Percentiles rank a stretch among this genome's conserved stretches.
These are phyloP conservation scores for Mixornis gularis DNA, from an alignment of 2,113 vertebrate genomes.

Conservation along the genomic window DNA sequence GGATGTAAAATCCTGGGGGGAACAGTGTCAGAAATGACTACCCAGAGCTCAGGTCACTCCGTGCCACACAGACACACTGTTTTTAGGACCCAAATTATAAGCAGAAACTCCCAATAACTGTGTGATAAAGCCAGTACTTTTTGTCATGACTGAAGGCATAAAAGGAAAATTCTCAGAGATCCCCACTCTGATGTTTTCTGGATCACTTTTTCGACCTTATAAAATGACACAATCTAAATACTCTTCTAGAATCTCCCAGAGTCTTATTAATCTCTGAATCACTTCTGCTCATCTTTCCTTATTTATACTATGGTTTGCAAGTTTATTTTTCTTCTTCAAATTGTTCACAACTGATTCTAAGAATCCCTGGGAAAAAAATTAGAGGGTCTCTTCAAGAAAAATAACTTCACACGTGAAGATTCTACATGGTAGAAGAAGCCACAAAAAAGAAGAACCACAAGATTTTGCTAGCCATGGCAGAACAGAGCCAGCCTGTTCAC, in stretches of 20 bases:
- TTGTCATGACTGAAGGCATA: not conserved
- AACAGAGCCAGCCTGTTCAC: not conserved
- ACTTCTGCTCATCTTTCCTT: not conserved
- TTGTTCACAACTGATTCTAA: not conserved
- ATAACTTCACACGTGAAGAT: not conserved
- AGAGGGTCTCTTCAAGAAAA: not conserved
- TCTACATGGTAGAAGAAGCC: not conserved
- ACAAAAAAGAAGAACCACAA: not conserved
- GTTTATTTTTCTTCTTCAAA: not conserved
- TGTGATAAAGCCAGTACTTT: not conserved
- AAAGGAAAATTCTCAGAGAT: not conserved
- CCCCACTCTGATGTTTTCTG: not conserved
- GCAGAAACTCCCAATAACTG: not conserved
- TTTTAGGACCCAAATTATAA: not conserved
- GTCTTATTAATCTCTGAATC: not conserved
- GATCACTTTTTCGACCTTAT: not conserved
- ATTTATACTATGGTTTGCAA: not conserved
- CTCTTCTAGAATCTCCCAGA: not conserved
- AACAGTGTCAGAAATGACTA: accelerated
- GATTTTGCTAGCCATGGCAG: accelerated
- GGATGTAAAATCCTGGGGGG: not conserved
- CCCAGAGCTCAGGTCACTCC: not conserved
- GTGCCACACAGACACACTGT: not conserved
- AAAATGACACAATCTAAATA: not conserved
- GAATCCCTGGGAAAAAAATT: not conserved